A percentile compares a stretch with the other conserved stretches of the same genome.
Conservation (phyloP, 1,140 invertebrate species). For the Cardiocondyla obscurior region DNA sequence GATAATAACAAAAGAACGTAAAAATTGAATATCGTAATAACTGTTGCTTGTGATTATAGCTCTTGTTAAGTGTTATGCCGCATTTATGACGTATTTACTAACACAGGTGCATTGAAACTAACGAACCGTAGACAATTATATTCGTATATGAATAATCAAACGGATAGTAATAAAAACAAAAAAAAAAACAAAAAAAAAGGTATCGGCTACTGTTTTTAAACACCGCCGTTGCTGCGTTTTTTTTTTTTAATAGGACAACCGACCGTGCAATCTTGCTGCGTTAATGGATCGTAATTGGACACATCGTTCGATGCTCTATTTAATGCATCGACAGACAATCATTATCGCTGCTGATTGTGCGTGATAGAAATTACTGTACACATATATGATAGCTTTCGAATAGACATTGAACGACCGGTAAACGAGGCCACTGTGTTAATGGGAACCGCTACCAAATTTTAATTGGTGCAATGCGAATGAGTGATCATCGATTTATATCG, state of each 20-base stretch:
- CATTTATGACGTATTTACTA: background rate
- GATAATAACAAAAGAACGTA: background rate
- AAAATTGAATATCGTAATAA: constrained; percentile 37
- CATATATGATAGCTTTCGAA: constrained; percentile 7
- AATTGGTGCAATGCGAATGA: constrained; percentile 46
- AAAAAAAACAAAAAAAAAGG: background rate
- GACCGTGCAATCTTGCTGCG: constrained; percentile 5
- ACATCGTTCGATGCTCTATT: constrained; percentile 43
- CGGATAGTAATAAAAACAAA: too few species aligned
- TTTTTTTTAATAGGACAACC: constrained; percentile 32
- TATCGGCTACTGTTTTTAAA: constrained; percentile 7
- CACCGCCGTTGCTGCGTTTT: background rate
- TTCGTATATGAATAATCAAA: background rate
- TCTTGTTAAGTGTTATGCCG: background rate
- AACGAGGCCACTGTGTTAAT: constrained; percentile 46
- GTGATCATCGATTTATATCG: constrained; percentile 52
- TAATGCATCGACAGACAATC: constrained; percentile 47
- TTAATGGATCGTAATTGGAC: constrained; percentile 41
- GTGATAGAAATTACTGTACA: constrained; percentile 29
- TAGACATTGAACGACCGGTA: constrained; percentile 14
- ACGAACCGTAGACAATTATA: background rate
- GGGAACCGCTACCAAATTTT: constrained; percentile 54
- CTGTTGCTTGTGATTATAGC: background rate
- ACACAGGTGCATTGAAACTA: background rate
- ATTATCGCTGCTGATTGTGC: constrained; percentile 54